Evolutionary conservation across 1,140 invertebrate species (phyloP).

Genomic region (Venustaconcha ellipsiformis): DNA sequence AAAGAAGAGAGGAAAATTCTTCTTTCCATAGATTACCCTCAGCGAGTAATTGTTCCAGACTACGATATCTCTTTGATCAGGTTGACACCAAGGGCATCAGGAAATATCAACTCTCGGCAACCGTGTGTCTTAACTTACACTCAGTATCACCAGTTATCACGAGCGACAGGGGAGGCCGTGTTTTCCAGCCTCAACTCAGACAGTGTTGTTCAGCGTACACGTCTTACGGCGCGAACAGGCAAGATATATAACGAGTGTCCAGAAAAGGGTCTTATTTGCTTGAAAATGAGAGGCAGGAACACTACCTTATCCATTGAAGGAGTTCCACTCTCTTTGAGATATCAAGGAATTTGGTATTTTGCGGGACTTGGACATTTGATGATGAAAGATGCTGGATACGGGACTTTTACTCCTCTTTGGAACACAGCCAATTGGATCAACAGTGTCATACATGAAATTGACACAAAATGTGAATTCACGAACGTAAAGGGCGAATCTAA

Average conservation of each 20-base stretch:
- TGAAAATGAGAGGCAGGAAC: not conserved
- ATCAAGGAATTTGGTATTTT: conserved; percentile 32
- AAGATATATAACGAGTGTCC: conserved; percentile 15
- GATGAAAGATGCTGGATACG: not conserved
- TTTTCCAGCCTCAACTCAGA: conserved; percentile 11
- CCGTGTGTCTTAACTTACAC: conserved; percentile 25
- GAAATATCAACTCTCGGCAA: not conserved
- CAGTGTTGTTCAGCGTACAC: conserved; percentile 7
- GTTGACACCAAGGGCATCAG: not conserved
- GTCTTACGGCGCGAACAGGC: conserved; percentile 8
- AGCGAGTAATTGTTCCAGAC: not conserved
- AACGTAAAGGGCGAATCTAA: conserved; percentile 5
- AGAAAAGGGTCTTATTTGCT: conserved; percentile 15
- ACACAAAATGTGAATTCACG: conserved; percentile 25
- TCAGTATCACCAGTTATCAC: conserved; percentile 21
- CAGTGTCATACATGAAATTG: conserved; percentile 22
- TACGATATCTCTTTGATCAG: conserved; percentile 21
- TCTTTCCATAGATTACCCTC: conserved; percentile 6
- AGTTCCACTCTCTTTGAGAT: conserved; percentile 18
- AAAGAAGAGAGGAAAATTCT: conserved; percentile 18
- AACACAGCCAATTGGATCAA: conserved; percentile 17
- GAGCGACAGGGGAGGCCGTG: conserved; percentile 5
- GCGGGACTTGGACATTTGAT: conserved; percentile 22
- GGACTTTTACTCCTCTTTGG: conserved; percentile 26
- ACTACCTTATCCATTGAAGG: conserved; percentile 11